phyloP scores from a whole-genome alignment of 2,113 vertebrate genomes.

The Rutilus rutilus region DNA sequence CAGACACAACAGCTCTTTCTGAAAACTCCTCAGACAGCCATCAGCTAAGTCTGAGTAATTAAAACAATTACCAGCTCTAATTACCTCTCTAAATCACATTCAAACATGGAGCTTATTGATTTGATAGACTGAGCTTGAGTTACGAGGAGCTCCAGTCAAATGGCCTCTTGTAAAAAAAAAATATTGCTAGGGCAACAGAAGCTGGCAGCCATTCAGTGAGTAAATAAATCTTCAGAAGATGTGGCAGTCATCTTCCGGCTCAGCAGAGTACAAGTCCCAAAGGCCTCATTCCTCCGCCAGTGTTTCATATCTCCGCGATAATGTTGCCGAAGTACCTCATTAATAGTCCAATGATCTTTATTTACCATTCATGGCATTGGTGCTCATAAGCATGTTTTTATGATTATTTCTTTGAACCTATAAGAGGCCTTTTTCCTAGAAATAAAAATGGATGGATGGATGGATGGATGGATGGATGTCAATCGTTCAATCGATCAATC shows the following conservation, averaged over 20 bases:
- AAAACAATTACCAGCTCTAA: slow-evolving; percentile 79
- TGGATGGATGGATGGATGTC: too few relatives aligned
- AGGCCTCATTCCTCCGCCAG: background rate
- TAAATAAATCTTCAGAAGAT: slow-evolving; percentile 70
- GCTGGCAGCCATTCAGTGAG: slow-evolving; percentile 64
- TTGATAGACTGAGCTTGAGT: slow-evolving; percentile 72
- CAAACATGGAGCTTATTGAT: slow-evolving; percentile 69
- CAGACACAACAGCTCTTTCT: background rate
- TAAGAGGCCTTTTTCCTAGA: background rate
- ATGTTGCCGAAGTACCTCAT: slow-evolving; percentile 32
- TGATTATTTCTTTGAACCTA: background rate
- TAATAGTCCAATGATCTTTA: slow-evolving; percentile 14
- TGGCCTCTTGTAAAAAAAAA: slow-evolving; percentile 58
- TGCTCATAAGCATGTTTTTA: background rate
- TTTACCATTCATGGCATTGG: background rate
- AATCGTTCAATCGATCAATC: too few relatives aligned
- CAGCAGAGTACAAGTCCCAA: slow-evolving; percentile 11
- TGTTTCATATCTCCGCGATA: background rate
- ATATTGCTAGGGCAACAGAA: slow-evolving; percentile 58
- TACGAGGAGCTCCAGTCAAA: slow-evolving; percentile 67
- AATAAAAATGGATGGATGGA: too few relatives aligned
- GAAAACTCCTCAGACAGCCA: slow-evolving; percentile 19
- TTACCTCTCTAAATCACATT: slow-evolving; percentile 72
- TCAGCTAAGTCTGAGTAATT: slow-evolving; percentile 67
- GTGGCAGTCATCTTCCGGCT: slow-evolving; percentile 20